These are phyloP conservation scores for Arrhopalites spinosus DNA, from an alignment of 2,888 invertebrate genomes.

Conservation along the genomic window DNA sequence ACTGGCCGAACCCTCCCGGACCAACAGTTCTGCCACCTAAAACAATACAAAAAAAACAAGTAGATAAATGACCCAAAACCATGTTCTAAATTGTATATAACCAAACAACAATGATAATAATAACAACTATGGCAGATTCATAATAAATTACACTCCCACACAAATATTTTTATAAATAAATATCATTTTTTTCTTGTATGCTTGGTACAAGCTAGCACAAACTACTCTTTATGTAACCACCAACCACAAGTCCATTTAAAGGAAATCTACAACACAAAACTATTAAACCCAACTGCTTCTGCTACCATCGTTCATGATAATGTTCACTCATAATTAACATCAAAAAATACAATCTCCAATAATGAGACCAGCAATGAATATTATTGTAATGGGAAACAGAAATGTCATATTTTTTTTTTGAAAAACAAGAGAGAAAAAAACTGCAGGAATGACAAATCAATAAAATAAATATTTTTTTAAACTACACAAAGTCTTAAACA, in stretches of 20 bases:
- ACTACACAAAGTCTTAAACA: too few species aligned
- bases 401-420: too few species aligned
- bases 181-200: too few species aligned
- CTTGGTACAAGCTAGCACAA: neutral
- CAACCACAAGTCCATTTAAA: neutral
- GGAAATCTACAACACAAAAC: neutral
- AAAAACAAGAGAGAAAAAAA: too few species aligned
- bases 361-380: too few species aligned
- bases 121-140: neutral
- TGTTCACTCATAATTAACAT: too few species aligned
- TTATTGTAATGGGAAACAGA: too few species aligned
- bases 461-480: too few species aligned
- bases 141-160: neutral
- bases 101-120: neutral
- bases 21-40: slow-evolving; percentile 89
- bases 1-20: slow-evolving; percentile 85
- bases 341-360: too few species aligned
- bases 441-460: too few species aligned
- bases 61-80: neutral
- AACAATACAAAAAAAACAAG: slow-evolving; percentile 26
- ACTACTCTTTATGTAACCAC: neutral
- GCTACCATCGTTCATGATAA: too few species aligned
- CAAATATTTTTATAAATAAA: too few species aligned
- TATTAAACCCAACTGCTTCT: neutral
- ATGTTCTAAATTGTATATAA: neutral